Base-by-base conservation (phyloP, 2,888 invertebrate species). In the Mimumesa dahlbomi region DNA sequence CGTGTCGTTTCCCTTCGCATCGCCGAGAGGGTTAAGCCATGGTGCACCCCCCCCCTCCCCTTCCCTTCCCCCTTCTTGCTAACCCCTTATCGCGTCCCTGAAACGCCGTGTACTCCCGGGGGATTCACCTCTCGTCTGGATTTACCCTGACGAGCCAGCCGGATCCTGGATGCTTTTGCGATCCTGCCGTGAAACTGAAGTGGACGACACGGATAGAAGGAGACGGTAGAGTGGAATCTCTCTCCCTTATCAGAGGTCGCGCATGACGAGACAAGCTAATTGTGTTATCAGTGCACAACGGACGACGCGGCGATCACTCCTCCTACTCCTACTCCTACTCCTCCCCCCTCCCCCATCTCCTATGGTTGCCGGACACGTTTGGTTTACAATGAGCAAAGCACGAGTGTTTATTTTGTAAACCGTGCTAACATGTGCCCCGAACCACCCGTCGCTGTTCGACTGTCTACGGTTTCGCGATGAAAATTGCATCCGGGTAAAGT, bases 191-290 rank as follows among this genome's bases (percentile, higher is more conserved):
- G 25, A 45, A 68, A 52, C 38, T 31, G 62, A 59, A 46, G 40
- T 45, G 61, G 40, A 16, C 16, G 34, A 22, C 38, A 58, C 14
- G 21, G 68, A 19, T 5, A 34, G 42, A 9, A 45, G 14, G 53
- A 31, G 13, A 25, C 36, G 38, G 34, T 16, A 43, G 59, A 63
- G 64, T 6, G 73, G 62, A 58, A 75, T 81, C 80, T 77, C 82
- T 85, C 85, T 81, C 80, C 79, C 82, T 85, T 85, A 85, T 85
- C 85, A 76, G 82, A 75, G 79, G 82, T 84, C 80, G 82, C 84
- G 82, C 85, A 84, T 85, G 83, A 85, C 79, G 82, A 78, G 82
- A 80, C 84, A 78, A 80, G 81, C 84, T 85, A 85, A 85, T 84
- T 85, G 81, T 81, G 83, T 85, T 85, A 85, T 85, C 85, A 77